Evolutionary conservation across 2,797 vertebrate genomes (phyloP), one percentile per base, ranked within the genome.

Genomic region (Acestrorhynchus altus): DNA sequence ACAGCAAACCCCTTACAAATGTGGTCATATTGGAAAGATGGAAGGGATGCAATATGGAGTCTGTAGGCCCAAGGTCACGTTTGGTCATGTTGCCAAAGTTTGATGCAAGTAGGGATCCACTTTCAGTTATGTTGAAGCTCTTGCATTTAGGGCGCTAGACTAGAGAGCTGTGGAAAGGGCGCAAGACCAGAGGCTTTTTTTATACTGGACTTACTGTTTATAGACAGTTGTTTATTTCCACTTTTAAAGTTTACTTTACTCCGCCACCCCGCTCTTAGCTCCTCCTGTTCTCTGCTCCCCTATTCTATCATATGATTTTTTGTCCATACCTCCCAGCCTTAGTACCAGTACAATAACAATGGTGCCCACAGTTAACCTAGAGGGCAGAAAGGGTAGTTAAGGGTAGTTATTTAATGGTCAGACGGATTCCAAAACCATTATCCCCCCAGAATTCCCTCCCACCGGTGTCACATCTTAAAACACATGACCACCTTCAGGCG

Each of bases 401-500:
- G n/a, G n/a, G n/a, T 40, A n/a, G 10, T 42, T 5, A 5, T 24
- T 67, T 40, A 59, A 66, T 10, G 10, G 20, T 26, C 13, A 1
- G 13, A 52, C 16, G 16, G 13, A 51, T 39, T 24, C 13, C 8
- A 42, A 42, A 67, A 60, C 54, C 26, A 49, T 15, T 47, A 15
- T 57, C 54, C 28, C 16, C 9, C 9, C 51, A 9, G 31, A 28
- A 80, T 78, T 85, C 65, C 84, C 81, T 83, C 86, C 86, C 86
- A 88, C 73, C 84, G 85, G 87, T 85, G 86, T 68, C 56, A 40
- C 56, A 83, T 78, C 56, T 86, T 84, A 86, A 88, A 90, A 88
- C 90, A 90, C 91, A 91, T 89, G 90, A 92, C 89, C 87, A 85
- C 72, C 81, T 86, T 83, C 76, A 70, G 75, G 74, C 77, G 68